Evolutionary conservation across 2,113 vertebrate genomes (phyloP).

Genomic region (Ammodytes dubius): DNA sequence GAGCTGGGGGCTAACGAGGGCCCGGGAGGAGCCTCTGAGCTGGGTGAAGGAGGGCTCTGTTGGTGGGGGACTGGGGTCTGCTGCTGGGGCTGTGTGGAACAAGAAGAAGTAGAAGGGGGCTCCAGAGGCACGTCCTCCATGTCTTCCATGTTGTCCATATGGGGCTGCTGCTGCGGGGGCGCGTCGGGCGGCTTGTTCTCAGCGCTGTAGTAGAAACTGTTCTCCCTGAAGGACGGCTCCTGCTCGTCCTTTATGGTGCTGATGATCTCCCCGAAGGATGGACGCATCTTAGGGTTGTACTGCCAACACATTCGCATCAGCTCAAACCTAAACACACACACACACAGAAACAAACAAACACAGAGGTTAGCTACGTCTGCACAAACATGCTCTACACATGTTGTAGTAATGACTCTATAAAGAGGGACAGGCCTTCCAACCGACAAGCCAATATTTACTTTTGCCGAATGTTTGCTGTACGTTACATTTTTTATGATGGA

Average conservation of each 20-base stretch:
- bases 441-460: conserved; percentile 55
- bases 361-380: conserved; percentile 12
- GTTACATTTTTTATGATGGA: conserved; percentile 4
- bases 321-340: conserved; percentile 88
- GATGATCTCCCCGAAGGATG: conserved; percentile 96
- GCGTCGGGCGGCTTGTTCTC: conserved; percentile 93
- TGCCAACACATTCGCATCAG: conserved; percentile 99
- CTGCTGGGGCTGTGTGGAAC: conserved; percentile 53
- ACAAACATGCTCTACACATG: conserved; percentile 15
- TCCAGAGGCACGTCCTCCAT: conserved; percentile 91
- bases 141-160: conserved; percentile 91
- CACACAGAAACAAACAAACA: conserved; percentile 28
- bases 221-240: conserved; percentile 91
- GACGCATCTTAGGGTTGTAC: conserved; percentile 98
- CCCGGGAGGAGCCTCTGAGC: conserved; percentile 58
- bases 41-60: conserved; percentile 64
- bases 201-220: conserved; percentile 97
- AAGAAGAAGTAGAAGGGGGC: conserved; percentile 61
- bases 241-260: conserved; percentile 95
- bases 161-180: conserved; percentile 83
- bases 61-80: conserved; percentile 55
- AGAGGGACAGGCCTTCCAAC: conserved; percentile 30
- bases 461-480: conserved; percentile 54
- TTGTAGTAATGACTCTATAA: conserved; percentile 22
- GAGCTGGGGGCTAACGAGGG: conserved; percentile 59